A percentile compares a stretch with the other conserved stretches of the same genome.
Conservation (phyloP, 1,140 invertebrate species). For the Goniozus legneri region DNA sequence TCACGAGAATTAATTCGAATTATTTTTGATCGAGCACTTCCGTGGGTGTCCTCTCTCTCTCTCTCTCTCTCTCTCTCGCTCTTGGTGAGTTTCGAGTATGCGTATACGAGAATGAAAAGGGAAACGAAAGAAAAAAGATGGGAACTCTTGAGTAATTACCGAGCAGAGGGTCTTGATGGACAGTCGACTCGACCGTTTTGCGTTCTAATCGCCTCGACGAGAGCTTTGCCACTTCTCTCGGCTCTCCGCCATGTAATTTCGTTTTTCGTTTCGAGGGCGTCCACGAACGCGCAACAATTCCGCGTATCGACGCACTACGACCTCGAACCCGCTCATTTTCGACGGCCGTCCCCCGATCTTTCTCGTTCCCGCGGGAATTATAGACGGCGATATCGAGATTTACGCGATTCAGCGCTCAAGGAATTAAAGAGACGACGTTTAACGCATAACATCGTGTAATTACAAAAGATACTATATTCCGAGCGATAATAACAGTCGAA, state of each 20-base stretch:
- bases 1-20: conserved; percentile 42
- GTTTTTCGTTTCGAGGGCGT: no score
- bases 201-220: no score
- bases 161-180: conserved; percentile 27
- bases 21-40: conserved; percentile 42
- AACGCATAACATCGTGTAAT: conserved; percentile 25
- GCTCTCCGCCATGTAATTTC: conserved; percentile 33
- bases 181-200: no score
- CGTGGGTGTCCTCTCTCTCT: no score
- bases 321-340: conserved; percentile 28
- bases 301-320: no score
- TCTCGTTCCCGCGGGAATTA: conserved; percentile 1
- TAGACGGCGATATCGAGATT: conserved; percentile 10
- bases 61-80: no score
- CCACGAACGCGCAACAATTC: no score
- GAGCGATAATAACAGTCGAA: conserved; percentile 19
- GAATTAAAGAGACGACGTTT: conserved; percentile 22
- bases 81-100: no score
- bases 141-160: conserved; percentile 29
- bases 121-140: no score
- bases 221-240: no score
- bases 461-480: conserved; percentile 23
- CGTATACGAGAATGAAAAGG: no score
- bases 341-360: no score
- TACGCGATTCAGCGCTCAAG: conserved; percentile 22